These are phyloP conservation scores for Rhyacophila evoluta DNA, from an alignment of 2,888 invertebrate genomes.

Conservation along the genomic window DNA sequence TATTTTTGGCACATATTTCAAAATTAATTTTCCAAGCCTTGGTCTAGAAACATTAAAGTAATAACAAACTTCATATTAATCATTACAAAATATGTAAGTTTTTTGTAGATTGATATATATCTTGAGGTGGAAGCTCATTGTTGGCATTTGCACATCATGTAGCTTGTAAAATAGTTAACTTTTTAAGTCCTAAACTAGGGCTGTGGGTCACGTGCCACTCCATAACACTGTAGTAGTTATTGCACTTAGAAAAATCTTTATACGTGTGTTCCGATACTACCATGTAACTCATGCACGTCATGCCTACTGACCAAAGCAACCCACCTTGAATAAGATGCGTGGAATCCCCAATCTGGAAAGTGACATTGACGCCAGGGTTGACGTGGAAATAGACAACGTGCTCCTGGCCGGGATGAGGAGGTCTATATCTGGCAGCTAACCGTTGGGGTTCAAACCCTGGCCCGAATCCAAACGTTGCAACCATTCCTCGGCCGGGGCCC, in stretches of 20 bases:
- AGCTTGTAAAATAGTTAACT: too few relatives aligned
- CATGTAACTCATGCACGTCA: background rate
- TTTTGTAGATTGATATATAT: too few relatives aligned
- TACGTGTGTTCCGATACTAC: background rate
- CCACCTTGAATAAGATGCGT: conserved; percentile 81
- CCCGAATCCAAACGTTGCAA: conserved; percentile 71
- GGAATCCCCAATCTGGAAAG: conserved; percentile 80
- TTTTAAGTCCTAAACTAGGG: too few relatives aligned
- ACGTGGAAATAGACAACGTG: conserved; percentile 81
- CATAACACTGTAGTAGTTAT: too few relatives aligned
- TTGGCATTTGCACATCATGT: too few relatives aligned
- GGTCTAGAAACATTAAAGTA: too few relatives aligned
- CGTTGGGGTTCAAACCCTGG: conserved; percentile 71
- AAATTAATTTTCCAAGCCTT: too few relatives aligned
- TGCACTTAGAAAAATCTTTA: background rate
- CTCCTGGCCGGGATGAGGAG: conserved; percentile 61
- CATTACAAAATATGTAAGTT: too few relatives aligned
- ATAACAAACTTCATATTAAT: too few relatives aligned
- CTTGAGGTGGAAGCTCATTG: too few relatives aligned
- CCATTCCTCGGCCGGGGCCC: conserved; percentile 60
- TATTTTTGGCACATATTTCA: too few relatives aligned
- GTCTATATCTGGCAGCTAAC: conserved; percentile 62
- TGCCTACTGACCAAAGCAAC: background rate
- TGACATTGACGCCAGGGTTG: conserved; percentile 82
- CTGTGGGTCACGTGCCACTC: too few relatives aligned